Base-by-base conservation (phyloP, 2,888 invertebrate genomes). In the Diogma glabrata region DNA sequence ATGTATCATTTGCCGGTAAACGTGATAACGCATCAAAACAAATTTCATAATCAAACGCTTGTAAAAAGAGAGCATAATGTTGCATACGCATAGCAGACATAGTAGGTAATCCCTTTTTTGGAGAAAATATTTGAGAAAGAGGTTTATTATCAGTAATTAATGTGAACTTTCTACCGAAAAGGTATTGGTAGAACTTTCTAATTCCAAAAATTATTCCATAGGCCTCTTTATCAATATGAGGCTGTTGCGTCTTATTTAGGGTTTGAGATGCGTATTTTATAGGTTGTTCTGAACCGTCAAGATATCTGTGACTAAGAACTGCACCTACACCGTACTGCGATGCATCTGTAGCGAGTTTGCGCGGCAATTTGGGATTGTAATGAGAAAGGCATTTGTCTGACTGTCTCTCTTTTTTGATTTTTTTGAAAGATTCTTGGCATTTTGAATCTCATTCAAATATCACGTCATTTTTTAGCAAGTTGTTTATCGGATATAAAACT, bases 181-280 rank as follows among this genome's bases (percentile, higher is more conserved):
- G 16, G 53, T 63, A 71, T 19, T 63, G 56, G 51, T 65, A 61
- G 57, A 68, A 71, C 53, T 61, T 61, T 17, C 60, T 58, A 1
- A 69, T 59, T 3, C 64, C 65, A 53, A 59, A 68, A n/a, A 67
- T 56, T 3, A 69, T 54, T 17, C 60, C 56, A 23, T 66, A 56
- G 24, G 67, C 12, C 12, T 4, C 33, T 33, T 14, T 33, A n/a
- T 33, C 12, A 3, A 12, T 33, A 4, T 4, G 5, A 14, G 33
- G 33, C 12, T 33, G 14, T 10, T 14, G 5, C n/a, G n/a, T n/a
- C n/a, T n/a, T n/a, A n/a, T n/a, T n/a, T n/a, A n/a, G n/a, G n/a
- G n/a, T n/a, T 33, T 33, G 33, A 12, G 12, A 4, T 33, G 12
- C 14, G 12, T 33, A 33, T 4, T 33, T 12, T 24, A 69, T 62